Percentiles rank a stretch among this genome's conserved stretches.
Evolutionary conservation across 2,797 vertebrate genomes (phyloP).

Genomic region (Urosaurus nigricauda): DNA sequence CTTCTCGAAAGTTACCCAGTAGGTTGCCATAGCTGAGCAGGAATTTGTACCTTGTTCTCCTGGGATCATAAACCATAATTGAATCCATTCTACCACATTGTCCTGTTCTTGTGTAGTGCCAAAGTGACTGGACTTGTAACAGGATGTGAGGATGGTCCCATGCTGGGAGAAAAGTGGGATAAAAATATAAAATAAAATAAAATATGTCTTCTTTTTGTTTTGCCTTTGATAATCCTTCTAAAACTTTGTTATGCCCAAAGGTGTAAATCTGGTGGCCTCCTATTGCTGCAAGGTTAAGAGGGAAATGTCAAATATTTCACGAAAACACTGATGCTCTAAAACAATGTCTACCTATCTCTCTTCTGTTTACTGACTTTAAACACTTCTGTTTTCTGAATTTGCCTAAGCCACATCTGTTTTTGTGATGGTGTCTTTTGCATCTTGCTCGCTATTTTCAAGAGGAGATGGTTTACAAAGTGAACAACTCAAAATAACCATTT

Average conservation of each 20-base stretch:
- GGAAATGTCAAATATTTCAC: not conserved
- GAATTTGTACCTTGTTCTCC: too few relatives aligned
- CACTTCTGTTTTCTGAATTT: conserved; percentile 48
- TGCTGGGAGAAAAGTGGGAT: too few relatives aligned
- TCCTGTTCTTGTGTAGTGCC: not conserved
- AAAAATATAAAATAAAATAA: too few relatives aligned
- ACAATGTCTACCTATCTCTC: not conserved
- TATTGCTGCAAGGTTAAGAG: not conserved
- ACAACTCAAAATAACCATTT: conserved; percentile 73
- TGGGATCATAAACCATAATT: too few relatives aligned
- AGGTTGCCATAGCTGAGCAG: too few relatives aligned
- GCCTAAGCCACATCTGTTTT: conserved; percentile 60
- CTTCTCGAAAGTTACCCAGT: too few relatives aligned
- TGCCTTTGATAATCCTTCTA: not conserved
- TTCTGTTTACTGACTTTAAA: conserved; percentile 27
- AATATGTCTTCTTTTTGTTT: not conserved
- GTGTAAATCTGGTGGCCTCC: not conserved
- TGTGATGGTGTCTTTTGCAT: conserved; percentile 69
- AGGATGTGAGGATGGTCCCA: not conserved
- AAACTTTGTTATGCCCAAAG: not conserved
- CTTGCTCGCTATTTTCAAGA: conserved; percentile 64
- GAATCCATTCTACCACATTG: not conserved
- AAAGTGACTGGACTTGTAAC: not conserved
- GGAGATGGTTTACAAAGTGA: conserved; percentile 63
- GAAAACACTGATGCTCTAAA: not conserved